A percentile compares a stretch with the other conserved stretches of the same genome.
Conservation (phyloP, 1,140 invertebrate genomes). For the Sycophila sp. region DNA sequence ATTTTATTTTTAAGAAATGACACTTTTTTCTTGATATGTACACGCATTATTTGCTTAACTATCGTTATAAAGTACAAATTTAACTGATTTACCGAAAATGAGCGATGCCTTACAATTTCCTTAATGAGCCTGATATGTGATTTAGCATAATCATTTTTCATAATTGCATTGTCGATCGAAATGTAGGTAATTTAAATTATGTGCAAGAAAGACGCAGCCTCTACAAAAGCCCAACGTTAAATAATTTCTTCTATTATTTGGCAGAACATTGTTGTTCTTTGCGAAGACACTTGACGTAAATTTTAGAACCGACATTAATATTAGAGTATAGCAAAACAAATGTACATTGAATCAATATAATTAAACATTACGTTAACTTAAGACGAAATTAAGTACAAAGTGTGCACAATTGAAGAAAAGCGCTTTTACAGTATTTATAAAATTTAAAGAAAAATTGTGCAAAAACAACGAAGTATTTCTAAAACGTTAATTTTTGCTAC, state of each 20-base stretch:
- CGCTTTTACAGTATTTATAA: conserved; percentile 11
- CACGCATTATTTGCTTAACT: neutral
- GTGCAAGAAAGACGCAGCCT: conserved; percentile 1
- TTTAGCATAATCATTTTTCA: conserved; percentile 43
- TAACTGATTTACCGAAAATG: conserved; percentile 14
- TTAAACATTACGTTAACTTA: neutral
- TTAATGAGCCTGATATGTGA: conserved; percentile 41
- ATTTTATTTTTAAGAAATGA: conserved; percentile 17
- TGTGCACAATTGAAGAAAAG: neutral
- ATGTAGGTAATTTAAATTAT: conserved; percentile 29
- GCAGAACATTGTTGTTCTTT: neutral
- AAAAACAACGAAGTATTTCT: neutral
- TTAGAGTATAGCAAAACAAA: neutral
- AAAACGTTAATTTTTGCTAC: neutral
- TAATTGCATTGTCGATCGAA: conserved; percentile 38
- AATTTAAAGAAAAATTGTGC: conserved; percentile 1
- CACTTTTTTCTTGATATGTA: conserved; percentile 19
- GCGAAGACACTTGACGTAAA: neutral
- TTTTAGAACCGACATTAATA: neutral
- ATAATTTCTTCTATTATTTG: neutral
- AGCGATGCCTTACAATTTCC: conserved; percentile 34
- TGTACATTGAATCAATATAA: neutral
- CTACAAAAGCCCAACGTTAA: conserved; percentile 5
- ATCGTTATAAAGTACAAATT: conserved; percentile 22
- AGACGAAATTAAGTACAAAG: conserved; percentile 8